Percentiles rank a stretch among this genome's conserved stretches.
phyloP scores from a whole-genome alignment of 1,140 invertebrate species.

The Bombus waltoni region DNA sequence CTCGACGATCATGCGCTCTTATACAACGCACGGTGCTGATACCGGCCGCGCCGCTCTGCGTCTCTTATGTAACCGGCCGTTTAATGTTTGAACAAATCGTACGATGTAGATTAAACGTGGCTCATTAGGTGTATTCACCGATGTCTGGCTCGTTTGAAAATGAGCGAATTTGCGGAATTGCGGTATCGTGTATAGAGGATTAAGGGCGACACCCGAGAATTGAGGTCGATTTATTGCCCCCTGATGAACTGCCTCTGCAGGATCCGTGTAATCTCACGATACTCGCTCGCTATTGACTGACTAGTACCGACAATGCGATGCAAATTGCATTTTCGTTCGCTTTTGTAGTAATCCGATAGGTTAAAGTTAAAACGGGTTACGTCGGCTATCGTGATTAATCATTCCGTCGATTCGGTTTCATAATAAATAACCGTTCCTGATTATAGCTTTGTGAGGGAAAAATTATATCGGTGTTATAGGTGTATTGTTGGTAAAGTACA shows the following conservation, averaged over 20 bases:
- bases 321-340: not conserved
- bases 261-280: not conserved
- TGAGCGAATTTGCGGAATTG: not conserved
- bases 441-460: not conserved
- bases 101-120: constrained; percentile 20
- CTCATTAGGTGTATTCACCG: not conserved
- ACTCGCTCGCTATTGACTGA: not conserved
- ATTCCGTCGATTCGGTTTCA: not conserved
- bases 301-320: not conserved
- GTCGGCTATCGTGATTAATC: not conserved
- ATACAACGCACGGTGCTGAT: constrained; percentile 24
- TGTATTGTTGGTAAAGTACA: not conserved
- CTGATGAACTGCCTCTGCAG: too few relatives aligned
- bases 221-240: not conserved
- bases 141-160: not conserved
- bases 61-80: constrained; percentile 22
- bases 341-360: not conserved
- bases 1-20: constrained; percentile 2
- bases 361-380: not conserved
- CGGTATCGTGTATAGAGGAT: not conserved
- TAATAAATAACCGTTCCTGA: constrained; percentile 1
- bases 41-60: not conserved
- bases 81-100: constrained; percentile 43
- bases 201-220: not conserved
- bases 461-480: too few relatives aligned